A percentile compares a stretch with the other conserved stretches of the same genome.
phyloP scores from a whole-genome alignment of 2,888 invertebrate species.

The Augiades crinisus region DNA sequence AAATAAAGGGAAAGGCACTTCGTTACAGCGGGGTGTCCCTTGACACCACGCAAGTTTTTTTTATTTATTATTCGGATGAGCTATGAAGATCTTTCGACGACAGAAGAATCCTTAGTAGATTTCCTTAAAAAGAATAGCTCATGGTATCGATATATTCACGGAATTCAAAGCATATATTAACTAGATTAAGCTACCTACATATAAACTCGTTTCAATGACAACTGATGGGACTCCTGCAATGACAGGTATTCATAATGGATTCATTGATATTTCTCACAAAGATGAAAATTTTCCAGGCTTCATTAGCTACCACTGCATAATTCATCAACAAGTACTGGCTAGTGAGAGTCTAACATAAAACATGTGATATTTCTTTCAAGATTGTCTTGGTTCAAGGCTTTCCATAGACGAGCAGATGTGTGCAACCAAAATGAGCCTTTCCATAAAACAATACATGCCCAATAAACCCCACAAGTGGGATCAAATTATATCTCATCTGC shows the following conservation, averaged over 20 bases:
- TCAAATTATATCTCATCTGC: constrained; percentile 41
- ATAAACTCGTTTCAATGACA: constrained; percentile 36
- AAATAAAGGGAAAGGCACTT: no score
- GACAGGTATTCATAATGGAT: constrained; percentile 33
- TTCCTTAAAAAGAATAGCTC: no score
- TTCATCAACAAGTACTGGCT: constrained; percentile 29
- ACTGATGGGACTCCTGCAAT: constrained; percentile 31
- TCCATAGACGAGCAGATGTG: constrained; percentile 44
- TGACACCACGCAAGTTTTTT: no score
- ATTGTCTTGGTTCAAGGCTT: constrained; percentile 33
- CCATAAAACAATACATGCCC: constrained; percentile 41
- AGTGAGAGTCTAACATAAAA: constrained; percentile 32
- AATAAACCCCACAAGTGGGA: constrained; percentile 45
- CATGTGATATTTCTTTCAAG: constrained; percentile 22
- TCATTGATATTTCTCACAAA: constrained; percentile 32
- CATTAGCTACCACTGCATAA: constrained; percentile 34
- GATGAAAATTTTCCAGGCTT: constrained; percentile 32
- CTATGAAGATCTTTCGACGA: no score
- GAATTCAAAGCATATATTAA: no score
- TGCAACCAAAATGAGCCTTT: constrained; percentile 41
- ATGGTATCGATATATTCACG: no score
- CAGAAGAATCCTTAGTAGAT: no score
- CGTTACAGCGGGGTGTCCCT: no score
- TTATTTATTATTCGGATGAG: no score
- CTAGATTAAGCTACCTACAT: not conserved